Conservation (phyloP, 92 coral and sea anemone species). For the Palythoa grandiflora region DNA sequence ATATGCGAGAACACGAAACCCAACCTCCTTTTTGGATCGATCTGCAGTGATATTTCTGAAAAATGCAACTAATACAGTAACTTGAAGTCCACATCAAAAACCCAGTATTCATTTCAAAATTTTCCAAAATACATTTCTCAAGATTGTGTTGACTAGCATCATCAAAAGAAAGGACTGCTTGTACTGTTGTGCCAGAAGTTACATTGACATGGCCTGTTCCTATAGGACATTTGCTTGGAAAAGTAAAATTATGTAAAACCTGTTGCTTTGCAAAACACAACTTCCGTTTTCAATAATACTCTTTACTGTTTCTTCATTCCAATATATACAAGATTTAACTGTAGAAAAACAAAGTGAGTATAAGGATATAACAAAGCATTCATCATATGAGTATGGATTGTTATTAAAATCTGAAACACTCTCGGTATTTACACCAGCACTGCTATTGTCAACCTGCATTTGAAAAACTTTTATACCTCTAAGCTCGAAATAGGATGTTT, state of each 20-base stretch:
- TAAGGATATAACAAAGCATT: conserved; percentile 11
- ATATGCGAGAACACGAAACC: not conserved
- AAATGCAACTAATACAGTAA: too few species aligned
- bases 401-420: not conserved
- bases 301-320: conserved; percentile 17
- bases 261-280: not conserved
- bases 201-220: not conserved
- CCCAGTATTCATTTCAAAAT: not conserved
- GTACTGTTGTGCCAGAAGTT: conserved; percentile 7
- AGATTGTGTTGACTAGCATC: conserved; percentile 8
- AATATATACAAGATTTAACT: conserved; percentile 15
- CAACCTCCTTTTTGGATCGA: too few species aligned
- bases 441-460: too few species aligned
- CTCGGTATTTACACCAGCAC: not conserved
- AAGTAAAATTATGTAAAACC: not conserved
- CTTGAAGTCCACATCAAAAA: not conserved
- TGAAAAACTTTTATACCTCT: too few species aligned
- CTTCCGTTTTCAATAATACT: not conserved
- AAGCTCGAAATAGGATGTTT: too few species aligned
- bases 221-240: not conserved
- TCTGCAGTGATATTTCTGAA: too few species aligned
- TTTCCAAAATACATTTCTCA: conserved; percentile 29
- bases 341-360: conserved; percentile 25
- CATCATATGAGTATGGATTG: not conserved
- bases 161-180: conserved; percentile 28